Conservation (phyloP, 2,888 invertebrate genomes). For the Mechanitis mazaeus region DNA sequence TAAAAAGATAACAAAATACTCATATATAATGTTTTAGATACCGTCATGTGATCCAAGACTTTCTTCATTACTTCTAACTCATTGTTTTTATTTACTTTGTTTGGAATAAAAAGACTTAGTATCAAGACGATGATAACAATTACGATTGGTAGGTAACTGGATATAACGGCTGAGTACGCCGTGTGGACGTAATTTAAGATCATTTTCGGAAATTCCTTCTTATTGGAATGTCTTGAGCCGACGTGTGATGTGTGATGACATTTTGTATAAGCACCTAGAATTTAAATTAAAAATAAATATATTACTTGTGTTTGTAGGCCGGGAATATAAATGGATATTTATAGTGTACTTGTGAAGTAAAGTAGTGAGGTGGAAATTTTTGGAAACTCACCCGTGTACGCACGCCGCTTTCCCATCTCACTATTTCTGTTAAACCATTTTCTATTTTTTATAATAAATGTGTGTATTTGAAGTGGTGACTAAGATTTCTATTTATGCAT, state of each 20-base stretch:
- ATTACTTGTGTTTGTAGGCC: not conserved
- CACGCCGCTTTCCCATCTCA: slow-evolving; percentile 6
- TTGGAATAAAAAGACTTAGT: slow-evolving; percentile 49
- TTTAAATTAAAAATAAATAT: not conserved
- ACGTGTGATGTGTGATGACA: not conserved
- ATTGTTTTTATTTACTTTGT: slow-evolving; percentile 43
- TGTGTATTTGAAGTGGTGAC: not conserved
- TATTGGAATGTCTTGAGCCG: not conserved
- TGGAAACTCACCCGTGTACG: slow-evolving; percentile 4
- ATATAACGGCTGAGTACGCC: slow-evolving; percentile 34
- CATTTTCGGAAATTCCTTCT: slow-evolving; percentile 1
- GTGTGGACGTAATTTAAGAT: slow-evolving; percentile 31
- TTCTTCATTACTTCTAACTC: slow-evolving; percentile 53
- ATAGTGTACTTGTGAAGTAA: not conserved
- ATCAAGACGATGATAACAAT: slow-evolving; percentile 45
- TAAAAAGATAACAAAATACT: too few relatives aligned
- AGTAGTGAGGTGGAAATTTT: not conserved
- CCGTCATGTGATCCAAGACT: slow-evolving; percentile 46
- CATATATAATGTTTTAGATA: slow-evolving; percentile 27
- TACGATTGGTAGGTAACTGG: slow-evolving; percentile 40
- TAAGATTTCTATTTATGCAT: too few relatives aligned
- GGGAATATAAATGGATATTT: not conserved
- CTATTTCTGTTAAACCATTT: not conserved
- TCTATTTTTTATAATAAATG: not conserved
- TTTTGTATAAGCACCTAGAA: slow-evolving; percentile 11